Evolutionary conservation across 2,888 invertebrate genomes (phyloP), one percentile per base, ranked within the genome.

Genomic region (Minunthozetes semirufus): DNA sequence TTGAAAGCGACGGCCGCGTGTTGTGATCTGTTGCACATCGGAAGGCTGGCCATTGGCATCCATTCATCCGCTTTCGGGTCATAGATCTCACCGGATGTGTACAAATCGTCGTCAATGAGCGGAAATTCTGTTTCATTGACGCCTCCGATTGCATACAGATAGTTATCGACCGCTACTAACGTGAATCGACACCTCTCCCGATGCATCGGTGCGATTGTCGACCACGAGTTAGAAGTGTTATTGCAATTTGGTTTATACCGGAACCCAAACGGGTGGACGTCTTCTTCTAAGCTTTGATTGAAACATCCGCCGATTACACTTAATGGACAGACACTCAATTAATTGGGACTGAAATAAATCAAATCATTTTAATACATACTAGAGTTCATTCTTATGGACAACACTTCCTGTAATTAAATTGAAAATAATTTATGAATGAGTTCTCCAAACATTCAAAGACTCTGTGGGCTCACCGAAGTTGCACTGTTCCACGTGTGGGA

Each of bases 401-500:
- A 88, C 87, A 9, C 88, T 87, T 1, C 61, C 61, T 61, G 27
- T 61, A 15, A 27, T 11, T 4, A 5, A 11, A 48, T 48, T 48
- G 4, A 2, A 3, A 48, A 48, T 17, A 48, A 48, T 19, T 19
- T 19, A 19, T 53, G 4, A 19, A 53, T 19, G 1, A 53, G 53
- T 9, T 53, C 5, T n/a, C 1, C 1, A 19, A 6, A 53, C 6
- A 50, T 8, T n/a, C 13, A 19, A 8, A 53, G 19, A n/a, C n/a
- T n/a, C n/a, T n/a, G 19, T 19, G 8, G 25, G 22, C 4, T 22
- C 3, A 61, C 89, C 89, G 82, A 88, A 89, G 81, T 89, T 89
- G 81, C 89, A 89, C 81, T 89, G 89, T 79, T 89, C 89, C 8
- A 89, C 87, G 80, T 89, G 89, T 0, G 90, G 90, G 79, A 90